Base-by-base conservation (phyloP, 2,113 vertebrate species). In the Tupaia tana region DNA sequence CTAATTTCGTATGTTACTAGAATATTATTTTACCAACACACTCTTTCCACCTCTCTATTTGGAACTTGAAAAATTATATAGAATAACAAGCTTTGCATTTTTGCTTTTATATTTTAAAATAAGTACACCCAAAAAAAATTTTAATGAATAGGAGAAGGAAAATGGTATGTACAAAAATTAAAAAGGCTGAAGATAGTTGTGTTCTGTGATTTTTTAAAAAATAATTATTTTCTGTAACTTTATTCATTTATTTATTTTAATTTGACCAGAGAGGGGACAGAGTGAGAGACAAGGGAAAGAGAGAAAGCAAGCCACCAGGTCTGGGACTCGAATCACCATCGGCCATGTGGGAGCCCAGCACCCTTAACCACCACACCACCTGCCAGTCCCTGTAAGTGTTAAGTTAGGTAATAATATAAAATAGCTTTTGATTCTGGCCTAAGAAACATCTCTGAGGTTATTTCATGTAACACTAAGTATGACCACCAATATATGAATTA, bases 1-100 rank as follows among this genome's bases (percentile, higher is more conserved):
- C 96, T 98, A 97, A 98, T 99, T 98, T 98, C 98, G 98, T 96
- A 98, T 88, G 97, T 98, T 98, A 98, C 96, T 96, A 95, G 95
- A 97, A 86, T 97, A 97, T 97, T 89, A 92, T 5, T 92, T 66
- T 83, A 92, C 16, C 54, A 94, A 71, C 6, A 43, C 8, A n/a
- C 34, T 58, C 77, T 88, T 95, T 79, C 43, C 79, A 94, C n/a
- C 93, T 91, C 67, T 58, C 18, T 92, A 14, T 43, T 66, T 9
- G 83, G 43, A 93, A 70, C 4, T 63, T 96, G 34, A 95, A 80
- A 89, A 97, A 70, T 43, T 85, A 86, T 43, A 79, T 75, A 90
- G 52, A 95, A 79, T 20, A 96, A 96, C 54, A 25, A 71, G 14
- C 59, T 92, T 86, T 14, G 1, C 5, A 56, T 54, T 31, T 87